phyloP scores from a whole-genome alignment of 2,888 invertebrate species.

The Drosophila fulvimacula region DNA sequence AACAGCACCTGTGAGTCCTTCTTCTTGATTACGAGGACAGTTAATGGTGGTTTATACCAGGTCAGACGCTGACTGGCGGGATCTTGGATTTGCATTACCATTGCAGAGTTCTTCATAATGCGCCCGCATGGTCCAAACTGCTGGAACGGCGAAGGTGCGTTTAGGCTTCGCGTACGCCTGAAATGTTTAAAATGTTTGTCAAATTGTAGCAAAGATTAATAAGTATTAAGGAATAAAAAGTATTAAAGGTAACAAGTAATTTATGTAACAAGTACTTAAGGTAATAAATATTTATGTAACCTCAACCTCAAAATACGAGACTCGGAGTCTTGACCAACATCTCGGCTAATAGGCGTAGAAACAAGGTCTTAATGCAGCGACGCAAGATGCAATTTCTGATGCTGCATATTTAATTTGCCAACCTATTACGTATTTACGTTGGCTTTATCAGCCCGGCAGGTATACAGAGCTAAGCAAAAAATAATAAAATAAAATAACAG shows the following conservation, averaged over 20 bases:
- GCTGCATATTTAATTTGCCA: conserved; percentile 28
- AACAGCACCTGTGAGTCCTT: conserved; percentile 94
- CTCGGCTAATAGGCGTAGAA: conserved; percentile 21
- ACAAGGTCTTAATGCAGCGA: conserved; percentile 22
- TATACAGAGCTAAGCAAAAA: conserved; percentile 11
- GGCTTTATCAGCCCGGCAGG: conserved; percentile 14
- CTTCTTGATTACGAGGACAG: conserved; percentile 98
- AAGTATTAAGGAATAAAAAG: no score
- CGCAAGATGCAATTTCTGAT: conserved; percentile 35
- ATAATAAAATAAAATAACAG: neutral
- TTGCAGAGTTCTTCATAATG: conserved; percentile 97
- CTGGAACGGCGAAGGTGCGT: conserved; percentile 97
- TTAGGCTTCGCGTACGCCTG: conserved; percentile 97
- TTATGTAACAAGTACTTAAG: neutral
- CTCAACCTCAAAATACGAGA: conserved; percentile 61
- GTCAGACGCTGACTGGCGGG: conserved; percentile 98
- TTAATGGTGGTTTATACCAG: conserved; percentile 98
- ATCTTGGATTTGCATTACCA: conserved; percentile 99
- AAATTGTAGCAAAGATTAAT: no score
- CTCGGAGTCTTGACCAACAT: conserved; percentile 15
- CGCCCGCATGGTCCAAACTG: conserved; percentile 99
- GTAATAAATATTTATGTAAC: no score
- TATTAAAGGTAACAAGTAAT: neutral
- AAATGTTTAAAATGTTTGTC: conserved; percentile 81
- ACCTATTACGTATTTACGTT: conserved; percentile 11